Evolutionary conservation across 1,140 invertebrate genomes (phyloP).

Genomic region (Aphidius ervi): DNA sequence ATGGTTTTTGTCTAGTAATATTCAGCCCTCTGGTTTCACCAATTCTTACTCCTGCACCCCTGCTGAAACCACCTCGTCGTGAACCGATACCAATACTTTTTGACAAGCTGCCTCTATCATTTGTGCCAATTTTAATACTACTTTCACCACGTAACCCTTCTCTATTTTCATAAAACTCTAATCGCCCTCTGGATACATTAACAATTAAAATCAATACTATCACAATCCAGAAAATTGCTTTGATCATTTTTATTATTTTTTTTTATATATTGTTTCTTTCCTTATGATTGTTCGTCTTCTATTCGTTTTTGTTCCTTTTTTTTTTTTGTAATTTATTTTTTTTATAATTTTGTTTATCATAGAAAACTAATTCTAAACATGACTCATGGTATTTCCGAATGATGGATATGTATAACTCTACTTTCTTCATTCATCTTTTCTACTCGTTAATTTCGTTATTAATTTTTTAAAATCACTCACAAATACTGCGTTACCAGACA

Average conservation of each 20-base stretch:
- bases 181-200: constrained; percentile 17
- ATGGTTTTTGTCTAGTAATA: constrained; percentile 38
- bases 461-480: too few species aligned
- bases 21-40: constrained; percentile 42
- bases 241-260: constrained; percentile 15
- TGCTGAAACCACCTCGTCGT: constrained; percentile 24
- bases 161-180: constrained; percentile 28
- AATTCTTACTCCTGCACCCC: constrained; percentile 40
- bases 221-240: constrained; percentile 21
- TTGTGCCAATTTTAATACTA: constrained; percentile 44
- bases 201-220: constrained; percentile 23
- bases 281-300: too few species aligned
- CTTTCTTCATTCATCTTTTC: too few species aligned
- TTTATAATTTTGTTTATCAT: too few species aligned
- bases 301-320: too few species aligned
- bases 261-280: too few species aligned
- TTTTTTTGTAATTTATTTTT: too few species aligned
- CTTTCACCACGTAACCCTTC: constrained; percentile 40
- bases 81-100: constrained; percentile 24
- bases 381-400: too few species aligned
- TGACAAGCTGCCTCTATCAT: constrained; percentile 30
- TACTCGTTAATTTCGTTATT: too few species aligned
- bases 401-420: too few species aligned
- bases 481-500: too few species aligned
- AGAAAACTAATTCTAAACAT: too few species aligned